Percentiles rank a stretch among this genome's conserved stretches.
phyloP scores from a whole-genome alignment of 2,797 vertebrate genomes.

The Galaxias olidus region DNA sequence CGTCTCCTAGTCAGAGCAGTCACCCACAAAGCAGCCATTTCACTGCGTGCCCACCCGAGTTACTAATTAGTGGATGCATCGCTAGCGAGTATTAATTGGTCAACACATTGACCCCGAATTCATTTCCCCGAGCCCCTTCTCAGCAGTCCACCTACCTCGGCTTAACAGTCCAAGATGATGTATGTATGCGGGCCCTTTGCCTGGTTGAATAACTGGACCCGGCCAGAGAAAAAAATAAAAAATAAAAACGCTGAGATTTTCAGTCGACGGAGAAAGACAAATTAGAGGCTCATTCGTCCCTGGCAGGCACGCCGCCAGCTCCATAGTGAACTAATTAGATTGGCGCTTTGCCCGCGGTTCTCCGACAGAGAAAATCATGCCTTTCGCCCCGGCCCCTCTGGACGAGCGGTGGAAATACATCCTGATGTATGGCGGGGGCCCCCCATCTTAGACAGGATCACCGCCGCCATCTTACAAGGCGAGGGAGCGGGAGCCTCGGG shows the following conservation, averaged over 20 bases:
- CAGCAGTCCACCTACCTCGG: too few relatives aligned
- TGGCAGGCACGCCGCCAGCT: conserved; percentile 43
- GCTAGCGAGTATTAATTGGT: too few relatives aligned
- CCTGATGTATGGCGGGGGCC: conserved; percentile 46
- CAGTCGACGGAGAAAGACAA: conserved; percentile 38
- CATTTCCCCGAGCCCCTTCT: too few relatives aligned
- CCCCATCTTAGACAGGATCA: conserved; percentile 39
- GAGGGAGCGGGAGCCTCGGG: conserved; percentile 1
- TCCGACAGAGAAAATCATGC: conserved; percentile 50
- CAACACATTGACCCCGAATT: too few relatives aligned
- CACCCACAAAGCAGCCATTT: too few relatives aligned
- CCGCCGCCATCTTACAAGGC: conserved; percentile 15
- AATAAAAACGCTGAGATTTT: conserved; percentile 48
- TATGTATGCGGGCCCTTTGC: background rate
- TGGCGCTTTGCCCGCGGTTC: conserved; percentile 51
- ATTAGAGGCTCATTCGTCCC: conserved; percentile 52
- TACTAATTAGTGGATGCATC: too few relatives aligned
- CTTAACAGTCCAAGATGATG: too few relatives aligned
- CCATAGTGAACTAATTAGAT: conserved; percentile 67
- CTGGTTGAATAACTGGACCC: background rate
- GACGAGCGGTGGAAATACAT: conserved; percentile 51
- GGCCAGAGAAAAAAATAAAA: too few relatives aligned
- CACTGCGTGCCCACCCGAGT: too few relatives aligned
- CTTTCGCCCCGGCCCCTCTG: conserved; percentile 35
- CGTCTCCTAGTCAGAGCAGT: too few relatives aligned